Conservation (phyloP, 2,113 vertebrate species). For the Jacana jacana region DNA sequence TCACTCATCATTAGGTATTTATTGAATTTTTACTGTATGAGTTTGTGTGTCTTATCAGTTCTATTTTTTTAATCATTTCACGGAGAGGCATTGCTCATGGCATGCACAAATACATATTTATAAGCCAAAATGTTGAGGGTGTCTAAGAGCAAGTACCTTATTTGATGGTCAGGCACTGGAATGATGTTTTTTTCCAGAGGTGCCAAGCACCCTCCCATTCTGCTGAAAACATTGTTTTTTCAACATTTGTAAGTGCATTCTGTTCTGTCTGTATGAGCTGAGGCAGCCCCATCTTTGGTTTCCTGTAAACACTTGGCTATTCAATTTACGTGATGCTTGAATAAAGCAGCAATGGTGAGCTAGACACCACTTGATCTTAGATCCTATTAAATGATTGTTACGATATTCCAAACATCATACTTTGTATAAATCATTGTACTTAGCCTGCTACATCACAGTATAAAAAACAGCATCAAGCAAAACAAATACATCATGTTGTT, state of each 20-base stretch:
- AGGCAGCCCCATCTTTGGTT: background rate
- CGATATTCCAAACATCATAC: background rate
- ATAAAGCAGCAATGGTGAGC: background rate
- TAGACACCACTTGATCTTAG: background rate
- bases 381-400: slow-evolving; percentile 17
- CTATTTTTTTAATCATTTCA: background rate
- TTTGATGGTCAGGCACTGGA: background rate
- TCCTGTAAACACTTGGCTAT: background rate
- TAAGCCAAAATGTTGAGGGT: background rate
- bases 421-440: background rate
- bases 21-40: background rate
- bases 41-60: background rate
- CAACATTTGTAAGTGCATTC: background rate
- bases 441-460: background rate
- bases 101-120: background rate
- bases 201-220: background rate
- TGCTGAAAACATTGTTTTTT: background rate
- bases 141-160: background rate
- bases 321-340: slow-evolving; percentile 10
- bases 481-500: background rate
- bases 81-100: background rate
- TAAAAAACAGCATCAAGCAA: background rate
- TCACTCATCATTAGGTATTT: background rate
- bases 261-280: background rate
- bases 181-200: background rate